A percentile compares a stretch with the other conserved stretches of the same genome.
Evolutionary conservation across 1,140 invertebrate genomes (phyloP).

Genomic region (Trachelipus rathkii): DNA sequence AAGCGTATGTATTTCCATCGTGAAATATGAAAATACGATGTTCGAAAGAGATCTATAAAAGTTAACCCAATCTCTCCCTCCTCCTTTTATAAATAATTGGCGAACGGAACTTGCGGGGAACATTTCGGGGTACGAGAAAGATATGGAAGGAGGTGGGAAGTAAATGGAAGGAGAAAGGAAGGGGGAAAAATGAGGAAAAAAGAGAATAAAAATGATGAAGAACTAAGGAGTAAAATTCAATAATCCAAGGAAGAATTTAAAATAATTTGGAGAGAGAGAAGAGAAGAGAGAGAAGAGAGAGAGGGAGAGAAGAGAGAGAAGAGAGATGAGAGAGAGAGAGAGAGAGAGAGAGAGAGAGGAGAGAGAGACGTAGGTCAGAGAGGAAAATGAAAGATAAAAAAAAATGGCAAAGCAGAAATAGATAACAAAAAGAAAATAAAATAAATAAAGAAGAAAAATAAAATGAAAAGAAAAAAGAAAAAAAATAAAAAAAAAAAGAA

Average conservation of each 20-base stretch:
- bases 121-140: too few relatives aligned
- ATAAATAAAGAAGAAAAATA: too few relatives aligned
- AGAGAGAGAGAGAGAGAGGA: not conserved
- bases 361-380: not conserved
- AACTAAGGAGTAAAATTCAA: too few relatives aligned
- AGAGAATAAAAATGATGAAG: too few relatives aligned
- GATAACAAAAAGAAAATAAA: too few relatives aligned
- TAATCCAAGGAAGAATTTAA: too few relatives aligned
- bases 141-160: too few relatives aligned
- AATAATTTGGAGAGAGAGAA: not conserved
- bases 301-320: not conserved
- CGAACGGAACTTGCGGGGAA: not conserved
- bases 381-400: too few relatives aligned
- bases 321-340: conserved; percentile 10
- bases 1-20: not conserved
- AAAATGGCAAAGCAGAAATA: not conserved
- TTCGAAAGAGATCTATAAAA: not conserved
- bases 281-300: not conserved
- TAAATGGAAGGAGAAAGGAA: too few relatives aligned
- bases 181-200: too few relatives aligned
- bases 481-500: too few relatives aligned
- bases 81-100: not conserved
- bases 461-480: too few relatives aligned
- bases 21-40: not conserved
- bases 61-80: not conserved